Percentiles rank a stretch among this genome's conserved stretches.
phyloP scores from a whole-genome alignment of 2,113 vertebrate genomes.

The Actinemys pallida region DNA sequence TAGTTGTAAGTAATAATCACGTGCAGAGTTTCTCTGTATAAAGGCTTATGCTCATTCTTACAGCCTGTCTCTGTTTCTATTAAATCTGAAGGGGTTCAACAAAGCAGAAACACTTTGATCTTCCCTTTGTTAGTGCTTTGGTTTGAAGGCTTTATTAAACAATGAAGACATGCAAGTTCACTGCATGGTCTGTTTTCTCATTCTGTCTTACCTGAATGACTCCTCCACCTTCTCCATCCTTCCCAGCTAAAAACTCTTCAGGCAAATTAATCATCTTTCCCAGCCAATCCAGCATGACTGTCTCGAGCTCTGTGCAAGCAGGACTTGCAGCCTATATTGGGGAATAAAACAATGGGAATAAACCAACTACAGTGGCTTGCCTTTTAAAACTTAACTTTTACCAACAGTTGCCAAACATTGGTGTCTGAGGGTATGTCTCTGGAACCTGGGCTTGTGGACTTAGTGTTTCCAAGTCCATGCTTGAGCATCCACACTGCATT shows the following conservation, averaged over 20 bases:
- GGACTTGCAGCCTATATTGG: slow-evolving; percentile 90
- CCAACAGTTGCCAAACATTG: not conserved
- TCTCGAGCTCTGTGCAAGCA: slow-evolving; percentile 96
- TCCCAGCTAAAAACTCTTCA: slow-evolving; percentile 88
- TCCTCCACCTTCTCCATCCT: slow-evolving; percentile 87
- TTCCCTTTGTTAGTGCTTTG: not conserved
- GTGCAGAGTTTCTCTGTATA: not conserved
- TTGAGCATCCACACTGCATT: not conserved
- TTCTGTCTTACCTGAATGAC: slow-evolving; percentile 91
- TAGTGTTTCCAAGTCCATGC: not conserved
- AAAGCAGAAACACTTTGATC: fast-evolving
- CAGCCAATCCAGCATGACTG: slow-evolving; percentile 96
- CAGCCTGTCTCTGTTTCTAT: not conserved
- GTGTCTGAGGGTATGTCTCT: not conserved
- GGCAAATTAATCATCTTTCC: slow-evolving; percentile 94
- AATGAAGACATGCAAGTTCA: not conserved
- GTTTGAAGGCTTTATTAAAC: not conserved
- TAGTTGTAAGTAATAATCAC: not conserved
- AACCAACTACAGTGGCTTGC: not conserved
- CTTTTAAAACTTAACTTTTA: not conserved
- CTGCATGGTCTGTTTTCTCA: fast-evolving
- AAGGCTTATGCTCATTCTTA: not conserved
- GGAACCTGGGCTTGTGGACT: not conserved
- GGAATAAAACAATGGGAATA: not conserved
- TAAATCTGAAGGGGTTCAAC: not conserved